phyloP scores from a whole-genome alignment of 2,888 invertebrate species.

The Lithophane semibrunnea region DNA sequence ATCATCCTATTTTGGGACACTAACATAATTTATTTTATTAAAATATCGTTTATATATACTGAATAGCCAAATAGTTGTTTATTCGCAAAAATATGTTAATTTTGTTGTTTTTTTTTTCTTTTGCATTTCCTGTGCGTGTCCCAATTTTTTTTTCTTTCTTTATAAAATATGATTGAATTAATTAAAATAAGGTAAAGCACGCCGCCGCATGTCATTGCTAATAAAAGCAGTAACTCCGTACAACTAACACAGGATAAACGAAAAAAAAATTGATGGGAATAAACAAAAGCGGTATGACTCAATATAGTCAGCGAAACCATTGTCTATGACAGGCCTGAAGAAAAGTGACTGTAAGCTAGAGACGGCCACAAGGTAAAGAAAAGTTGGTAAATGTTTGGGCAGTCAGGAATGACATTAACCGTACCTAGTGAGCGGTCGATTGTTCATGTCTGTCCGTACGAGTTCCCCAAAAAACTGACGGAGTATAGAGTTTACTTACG shows the following conservation, averaged over 20 bases:
- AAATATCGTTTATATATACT: neutral
- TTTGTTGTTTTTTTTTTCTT: too few relatives aligned
- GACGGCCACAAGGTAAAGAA: neutral
- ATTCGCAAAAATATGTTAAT: too few relatives aligned
- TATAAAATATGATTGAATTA: neutral
- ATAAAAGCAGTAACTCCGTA: too few relatives aligned
- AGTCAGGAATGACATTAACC: conserved; percentile 4
- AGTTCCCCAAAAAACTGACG: neutral
- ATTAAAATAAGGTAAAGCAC: neutral
- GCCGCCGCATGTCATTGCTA: too few relatives aligned
- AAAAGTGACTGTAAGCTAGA: neutral
- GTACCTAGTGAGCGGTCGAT: conserved; percentile 4
- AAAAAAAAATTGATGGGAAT: too few relatives aligned
- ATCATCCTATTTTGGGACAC: conserved; percentile 13
- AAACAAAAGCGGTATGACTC: neutral
- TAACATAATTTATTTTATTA: neutral
- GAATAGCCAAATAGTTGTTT: neutral
- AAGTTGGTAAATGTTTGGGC: neutral
- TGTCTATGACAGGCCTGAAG: neutral
- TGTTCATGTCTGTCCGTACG: neutral
- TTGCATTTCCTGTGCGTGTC: too few relatives aligned
- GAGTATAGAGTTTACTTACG: neutral
- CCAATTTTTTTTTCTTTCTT: too few relatives aligned
- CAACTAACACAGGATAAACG: rapidly evolving
- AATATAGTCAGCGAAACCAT: neutral